These are phyloP conservation scores for Lasioglossum leucozonium DNA, from an alignment of 2,888 invertebrate genomes.

Conservation along the genomic window DNA sequence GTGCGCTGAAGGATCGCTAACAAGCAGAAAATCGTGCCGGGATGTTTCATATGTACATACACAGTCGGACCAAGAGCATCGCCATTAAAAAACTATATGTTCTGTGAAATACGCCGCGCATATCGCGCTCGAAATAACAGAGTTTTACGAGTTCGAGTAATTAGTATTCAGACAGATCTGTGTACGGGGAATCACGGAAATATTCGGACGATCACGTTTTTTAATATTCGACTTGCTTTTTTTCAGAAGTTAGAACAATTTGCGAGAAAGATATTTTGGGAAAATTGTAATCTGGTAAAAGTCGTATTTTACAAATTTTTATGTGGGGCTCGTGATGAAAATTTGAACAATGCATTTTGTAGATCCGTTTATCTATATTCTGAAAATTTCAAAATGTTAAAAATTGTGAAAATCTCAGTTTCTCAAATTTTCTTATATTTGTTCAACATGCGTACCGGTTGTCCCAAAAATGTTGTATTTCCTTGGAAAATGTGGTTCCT, in stretches of 20 bases:
- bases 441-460: too few relatives aligned
- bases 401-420: too few relatives aligned
- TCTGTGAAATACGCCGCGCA: background rate
- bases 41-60: background rate
- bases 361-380: too few relatives aligned
- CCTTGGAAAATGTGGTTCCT: too few relatives aligned
- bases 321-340: too few relatives aligned
- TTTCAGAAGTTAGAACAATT: background rate
- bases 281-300: too few relatives aligned
- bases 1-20: background rate
- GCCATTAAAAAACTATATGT: background rate
- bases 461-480: too few relatives aligned
- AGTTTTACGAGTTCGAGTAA: background rate
- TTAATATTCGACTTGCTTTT: background rate
- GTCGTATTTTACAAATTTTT: too few relatives aligned
- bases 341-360: too few relatives aligned
- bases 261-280: background rate
- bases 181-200: too few relatives aligned
- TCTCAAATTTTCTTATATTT: too few relatives aligned
- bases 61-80: background rate
- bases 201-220: background rate
- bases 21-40: background rate
- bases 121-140: background rate
- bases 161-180: background rate
- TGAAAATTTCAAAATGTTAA: too few relatives aligned